Base-by-base conservation (phyloP, 2,113 vertebrate species). In the Calidris pugnax region DNA sequence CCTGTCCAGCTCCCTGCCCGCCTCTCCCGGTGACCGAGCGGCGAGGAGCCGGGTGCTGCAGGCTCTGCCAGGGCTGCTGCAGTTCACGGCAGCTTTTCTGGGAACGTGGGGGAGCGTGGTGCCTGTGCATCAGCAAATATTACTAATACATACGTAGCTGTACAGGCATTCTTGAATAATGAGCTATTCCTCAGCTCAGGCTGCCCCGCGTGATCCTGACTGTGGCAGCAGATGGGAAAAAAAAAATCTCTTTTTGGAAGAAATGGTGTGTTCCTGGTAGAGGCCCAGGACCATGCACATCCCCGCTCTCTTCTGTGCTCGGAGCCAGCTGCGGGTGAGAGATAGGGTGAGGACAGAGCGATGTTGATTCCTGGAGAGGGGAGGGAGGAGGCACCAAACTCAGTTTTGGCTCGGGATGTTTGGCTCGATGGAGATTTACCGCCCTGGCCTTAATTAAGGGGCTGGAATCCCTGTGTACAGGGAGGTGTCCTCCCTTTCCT, bases 221-320 rank as follows among this genome's bases (percentile, higher is more conserved):
- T 59, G 20, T 81, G 83, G 84, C 96, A 97, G 76, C 95, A 96
- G 89, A 81, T 26, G 24, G 86, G 75, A 16, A 85, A 79, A 95
- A 39, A 41, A 63, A 80, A 87, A 74, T 27, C 48, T 55, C 64
- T n/a, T 35, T 47, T 9, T 56, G 88, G 96, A 94, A 82, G 90
- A 85, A 92, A 63, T 0, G 0, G 30, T 3, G 1, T 51, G 63
- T 60, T 56, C 72, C 67, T 87, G 2, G 2, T 50, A 69, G 51
- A 80, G 64, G 23, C n/a, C 50, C 50, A 8, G 32, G 55, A 2
- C 47, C 5, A 1, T 17, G 9, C 80, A 9, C 7, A 8, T 50
- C 19, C 12, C 5, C n/a, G 8, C 62, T 63, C 1, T 6, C 12
- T 59, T 30, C 73, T 33, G 35, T 18, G 69, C 75, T 75, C 41